phyloP scores from a whole-genome alignment of 2,888 invertebrate species.

The Parelbella ahira region DNA sequence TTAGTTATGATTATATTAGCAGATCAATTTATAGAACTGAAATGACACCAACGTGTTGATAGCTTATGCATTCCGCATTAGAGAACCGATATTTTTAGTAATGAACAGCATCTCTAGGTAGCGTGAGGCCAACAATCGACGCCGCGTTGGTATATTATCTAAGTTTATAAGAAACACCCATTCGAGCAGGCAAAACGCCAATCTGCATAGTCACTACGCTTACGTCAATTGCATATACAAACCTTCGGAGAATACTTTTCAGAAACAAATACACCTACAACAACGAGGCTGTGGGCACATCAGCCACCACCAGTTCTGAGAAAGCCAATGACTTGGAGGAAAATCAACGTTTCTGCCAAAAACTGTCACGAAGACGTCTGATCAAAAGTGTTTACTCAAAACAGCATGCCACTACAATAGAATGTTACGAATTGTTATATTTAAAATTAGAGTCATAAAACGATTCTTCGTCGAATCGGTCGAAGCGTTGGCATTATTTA shows the following conservation, averaged over 20 bases:
- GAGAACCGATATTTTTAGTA: constrained; percentile 29
- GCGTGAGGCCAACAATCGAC: constrained; percentile 39
- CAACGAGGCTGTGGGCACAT: too few species aligned
- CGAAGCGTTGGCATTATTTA: constrained; percentile 3
- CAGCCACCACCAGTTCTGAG: constrained; percentile 14
- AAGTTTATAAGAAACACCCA: constrained; percentile 45
- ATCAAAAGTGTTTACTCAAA: too few species aligned
- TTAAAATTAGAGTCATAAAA: constrained; percentile 1
- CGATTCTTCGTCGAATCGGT: background rate
- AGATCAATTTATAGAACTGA: background rate
- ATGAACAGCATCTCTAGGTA: constrained; percentile 31
- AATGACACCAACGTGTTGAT: constrained; percentile 1
- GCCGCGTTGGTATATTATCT: constrained; percentile 38
- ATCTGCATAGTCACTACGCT: too few species aligned
- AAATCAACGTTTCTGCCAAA: constrained; percentile 13
- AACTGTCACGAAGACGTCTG: too few species aligned
- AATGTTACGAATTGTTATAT: constrained; percentile 5
- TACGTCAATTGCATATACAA: constrained; percentile 31
- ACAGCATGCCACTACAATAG: background rate
- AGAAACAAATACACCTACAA: constrained; percentile 2
- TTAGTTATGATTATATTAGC: too few species aligned
- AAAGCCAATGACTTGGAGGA: constrained; percentile 17
- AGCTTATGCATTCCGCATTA: constrained; percentile 5
- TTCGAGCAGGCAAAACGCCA: constrained; percentile 44
- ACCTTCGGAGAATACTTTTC: constrained; percentile 6